Evolutionary conservation across 64 coral and sea anemone genomes (phyloP), one percentile per base, ranked within the genome.

Genomic region (Montipora capricornis): DNA sequence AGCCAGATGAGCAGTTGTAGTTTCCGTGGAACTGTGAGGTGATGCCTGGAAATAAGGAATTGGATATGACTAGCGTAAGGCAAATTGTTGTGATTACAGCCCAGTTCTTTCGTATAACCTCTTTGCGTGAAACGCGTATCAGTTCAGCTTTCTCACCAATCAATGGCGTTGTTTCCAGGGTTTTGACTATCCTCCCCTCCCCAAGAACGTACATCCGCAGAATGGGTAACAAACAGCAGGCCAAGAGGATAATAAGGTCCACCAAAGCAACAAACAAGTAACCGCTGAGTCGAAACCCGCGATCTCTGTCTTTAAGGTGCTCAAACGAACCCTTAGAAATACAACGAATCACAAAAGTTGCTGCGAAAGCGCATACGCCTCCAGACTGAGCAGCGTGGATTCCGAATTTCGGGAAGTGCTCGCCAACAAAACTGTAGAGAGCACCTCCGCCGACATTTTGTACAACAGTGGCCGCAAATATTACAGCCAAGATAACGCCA

Each of bases 261-360:
- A 97, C 93, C 16, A 97, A 81, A 5, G 89, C 93, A 22, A 97
- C 96, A 48, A 92, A 97, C 61, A 97, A 74, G 87, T 89, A 97
- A 3, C 96, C 96, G 62, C 96, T 97, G 8, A 97, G 89, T 5
- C 96, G 83, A 87, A 97, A 97, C 6, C 96, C 96, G 5, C 66
- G 83, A 60, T 77, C 77, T 5, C 16, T 77, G 79, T 94, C 49
- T 75, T 78, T 83, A 9, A 88, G 82, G 6, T 94, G 92, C 50
- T 94, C 88, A 91, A 97, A 97, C 45, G 96, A 97, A 19, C 92
- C 96, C 74, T 97, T 97, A 0, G 96, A 97, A 17, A 97, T 89
- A 58, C 96, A 97, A 6, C 96, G 92, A 67, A 97, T 90, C 14
- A 97, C 82, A 48, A 97, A 97, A 0, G 96, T 97, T 4, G 96